Percentiles rank a stretch among this genome's conserved stretches.
These are phyloP conservation scores for Panagrolaimus sp. DNA, from an alignment of 1,140 invertebrate species.

Conservation along the genomic window DNA sequence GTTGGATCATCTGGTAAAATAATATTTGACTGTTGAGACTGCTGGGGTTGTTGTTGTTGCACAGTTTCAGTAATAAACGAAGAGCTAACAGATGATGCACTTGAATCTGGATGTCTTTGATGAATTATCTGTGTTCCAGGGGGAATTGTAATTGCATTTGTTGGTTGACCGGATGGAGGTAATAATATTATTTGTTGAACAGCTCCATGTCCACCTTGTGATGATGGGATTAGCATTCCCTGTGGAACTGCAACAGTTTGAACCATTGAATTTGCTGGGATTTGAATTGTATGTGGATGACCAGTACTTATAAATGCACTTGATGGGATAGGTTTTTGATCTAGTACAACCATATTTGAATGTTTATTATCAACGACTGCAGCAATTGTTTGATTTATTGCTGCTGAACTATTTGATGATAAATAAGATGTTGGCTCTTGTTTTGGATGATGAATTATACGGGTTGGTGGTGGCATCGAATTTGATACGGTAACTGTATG, in stretches of 20 bases:
- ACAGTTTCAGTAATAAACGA: not conserved
- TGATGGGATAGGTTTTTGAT: not conserved
- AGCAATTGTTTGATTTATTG: not conserved
- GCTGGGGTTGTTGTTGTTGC: no score
- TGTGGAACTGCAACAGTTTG: not conserved
- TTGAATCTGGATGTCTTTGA: constrained; percentile 8
- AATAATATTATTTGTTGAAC: not conserved
- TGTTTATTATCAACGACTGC: constrained; percentile 1
- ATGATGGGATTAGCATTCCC: not conserved
- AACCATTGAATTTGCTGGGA: constrained; percentile 9
- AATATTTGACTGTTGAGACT: not conserved
- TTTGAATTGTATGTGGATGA: not conserved
- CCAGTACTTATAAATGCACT: not conserved
- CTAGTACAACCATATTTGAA: not conserved
- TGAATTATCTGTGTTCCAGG: not conserved
- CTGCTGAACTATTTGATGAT: not conserved
- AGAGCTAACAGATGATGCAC: not conserved
- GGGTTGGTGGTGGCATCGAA: not conserved
- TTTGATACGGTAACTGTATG: not conserved
- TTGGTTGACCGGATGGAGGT: not conserved
- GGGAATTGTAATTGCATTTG: not conserved
- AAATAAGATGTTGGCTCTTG: not conserved
- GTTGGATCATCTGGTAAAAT: not conserved
- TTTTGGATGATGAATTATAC: not conserved
- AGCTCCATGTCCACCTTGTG: not conserved